These are phyloP conservation scores for Rhabdophis nuchalis DNA, from an alignment of 2,797 vertebrate species.

Conservation along the genomic window DNA sequence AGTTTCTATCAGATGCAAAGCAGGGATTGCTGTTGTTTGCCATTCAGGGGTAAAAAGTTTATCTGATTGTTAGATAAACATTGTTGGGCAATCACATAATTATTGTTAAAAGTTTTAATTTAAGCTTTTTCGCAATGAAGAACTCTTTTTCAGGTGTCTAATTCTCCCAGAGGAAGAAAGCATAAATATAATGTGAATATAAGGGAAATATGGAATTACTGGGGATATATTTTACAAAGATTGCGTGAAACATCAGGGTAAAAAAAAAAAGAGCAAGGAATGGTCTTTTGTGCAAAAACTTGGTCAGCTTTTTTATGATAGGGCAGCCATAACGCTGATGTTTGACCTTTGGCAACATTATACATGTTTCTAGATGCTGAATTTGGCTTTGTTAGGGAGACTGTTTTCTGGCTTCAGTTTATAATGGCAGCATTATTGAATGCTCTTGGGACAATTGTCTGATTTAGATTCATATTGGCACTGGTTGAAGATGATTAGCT, in stretches of 20 bases:
- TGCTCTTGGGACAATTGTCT: neutral
- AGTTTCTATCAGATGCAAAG: neutral
- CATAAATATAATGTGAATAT: too few relatives aligned
- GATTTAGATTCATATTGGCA: neutral
- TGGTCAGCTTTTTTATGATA: neutral
- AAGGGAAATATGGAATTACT: neutral
- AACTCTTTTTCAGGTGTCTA: neutral
- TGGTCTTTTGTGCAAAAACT: neutral
- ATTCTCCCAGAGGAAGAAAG: too few relatives aligned
- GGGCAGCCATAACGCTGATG: neutral
- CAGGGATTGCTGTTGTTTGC: neutral
- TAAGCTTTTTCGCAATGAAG: neutral
- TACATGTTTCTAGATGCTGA: neutral
- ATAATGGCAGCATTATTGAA: neutral
- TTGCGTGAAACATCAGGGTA: too few relatives aligned
- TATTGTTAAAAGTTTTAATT: fast-evolving
- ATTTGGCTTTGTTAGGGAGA: neutral
- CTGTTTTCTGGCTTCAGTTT: neutral
- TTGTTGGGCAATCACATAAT: neutral
- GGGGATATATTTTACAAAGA: neutral
- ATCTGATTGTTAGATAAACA: neutral
- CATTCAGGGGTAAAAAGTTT: neutral
- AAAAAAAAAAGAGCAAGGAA: neutral
- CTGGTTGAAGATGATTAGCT: neutral
- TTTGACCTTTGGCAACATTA: neutral